phyloP scores from a whole-genome alignment of 2,888 invertebrate genomes.

The Eilema griseolum region DNA sequence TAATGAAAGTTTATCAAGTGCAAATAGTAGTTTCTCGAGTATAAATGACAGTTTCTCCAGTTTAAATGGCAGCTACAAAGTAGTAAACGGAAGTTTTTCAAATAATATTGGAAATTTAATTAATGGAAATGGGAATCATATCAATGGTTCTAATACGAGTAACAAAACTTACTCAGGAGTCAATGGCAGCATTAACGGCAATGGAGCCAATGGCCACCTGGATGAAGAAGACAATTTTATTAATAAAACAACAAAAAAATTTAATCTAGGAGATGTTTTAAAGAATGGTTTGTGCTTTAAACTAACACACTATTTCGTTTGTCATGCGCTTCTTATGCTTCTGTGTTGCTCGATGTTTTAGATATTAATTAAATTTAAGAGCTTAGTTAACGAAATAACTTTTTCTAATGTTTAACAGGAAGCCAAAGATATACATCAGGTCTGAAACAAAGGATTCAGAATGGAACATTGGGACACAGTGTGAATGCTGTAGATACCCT shows the following conservation, averaged over 20 bases:
- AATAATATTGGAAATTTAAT: slow-evolving; percentile 14
- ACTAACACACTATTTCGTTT: slow-evolving; percentile 74
- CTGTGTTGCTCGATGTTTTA: slow-evolving; percentile 32
- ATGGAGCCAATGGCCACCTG: slow-evolving; percentile 61
- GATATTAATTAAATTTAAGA: neutral
- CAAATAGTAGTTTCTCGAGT: slow-evolving; percentile 20
- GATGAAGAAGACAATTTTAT: slow-evolving; percentile 63
- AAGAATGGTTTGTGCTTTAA: slow-evolving; percentile 82
- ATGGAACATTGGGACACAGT: slow-evolving; percentile 86
- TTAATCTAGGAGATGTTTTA: slow-evolving; percentile 70
- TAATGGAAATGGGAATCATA: slow-evolving; percentile 37
- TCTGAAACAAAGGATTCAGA: slow-evolving; percentile 87
- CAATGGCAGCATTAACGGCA: slow-evolving; percentile 49
- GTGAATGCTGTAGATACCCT: slow-evolving; percentile 80
- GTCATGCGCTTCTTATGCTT: slow-evolving; percentile 47
- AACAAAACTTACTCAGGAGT: slow-evolving; percentile 44
- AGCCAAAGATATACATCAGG: slow-evolving; percentile 87
- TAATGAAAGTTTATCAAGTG: slow-evolving; percentile 39
- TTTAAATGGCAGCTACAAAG: slow-evolving; percentile 32
- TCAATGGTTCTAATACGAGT: slow-evolving; percentile 52
- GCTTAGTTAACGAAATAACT: neutral
- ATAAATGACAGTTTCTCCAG: slow-evolving; percentile 14
- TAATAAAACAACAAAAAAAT: slow-evolving; percentile 59
- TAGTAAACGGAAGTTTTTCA: slow-evolving; percentile 23
- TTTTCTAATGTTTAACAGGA: slow-evolving; percentile 64